These are phyloP conservation scores for Amblyjoppa proteus DNA, from an alignment of 2,888 invertebrate genomes.

Conservation along the genomic window DNA sequence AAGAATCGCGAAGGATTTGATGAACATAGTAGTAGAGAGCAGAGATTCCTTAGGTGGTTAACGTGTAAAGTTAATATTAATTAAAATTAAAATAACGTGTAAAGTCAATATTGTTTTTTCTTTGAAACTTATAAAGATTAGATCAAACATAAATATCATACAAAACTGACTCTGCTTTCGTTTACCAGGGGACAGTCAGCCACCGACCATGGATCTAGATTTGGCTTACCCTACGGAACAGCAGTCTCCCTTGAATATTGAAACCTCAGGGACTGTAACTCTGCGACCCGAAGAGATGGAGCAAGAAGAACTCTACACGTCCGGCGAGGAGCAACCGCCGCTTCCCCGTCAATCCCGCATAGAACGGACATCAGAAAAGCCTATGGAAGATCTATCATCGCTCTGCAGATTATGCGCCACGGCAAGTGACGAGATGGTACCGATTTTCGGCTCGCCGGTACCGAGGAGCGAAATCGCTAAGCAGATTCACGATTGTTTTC, in stretches of 20 bases:
- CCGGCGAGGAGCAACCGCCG: background rate
- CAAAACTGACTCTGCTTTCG: no score
- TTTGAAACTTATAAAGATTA: no score
- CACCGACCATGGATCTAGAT: background rate
- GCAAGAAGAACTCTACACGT: background rate
- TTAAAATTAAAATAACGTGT: no score
- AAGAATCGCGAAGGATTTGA: no score
- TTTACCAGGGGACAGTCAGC: background rate
- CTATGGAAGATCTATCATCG: background rate
- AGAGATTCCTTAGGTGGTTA: no score
- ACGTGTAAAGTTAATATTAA: no score
- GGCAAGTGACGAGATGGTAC: slow-evolving; percentile 22
- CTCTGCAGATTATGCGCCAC: slow-evolving; percentile 62
- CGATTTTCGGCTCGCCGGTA: slow-evolving; percentile 28
- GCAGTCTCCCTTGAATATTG: background rate
- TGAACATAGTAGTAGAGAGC: no score
- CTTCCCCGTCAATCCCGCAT: background rate
- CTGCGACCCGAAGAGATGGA: background rate
- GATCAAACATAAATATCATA: no score
- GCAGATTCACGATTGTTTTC: slow-evolving; percentile 57
- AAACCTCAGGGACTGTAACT: background rate
- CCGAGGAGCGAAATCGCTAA: slow-evolving; percentile 7
- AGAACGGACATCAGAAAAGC: background rate
- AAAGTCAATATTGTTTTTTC: no score
- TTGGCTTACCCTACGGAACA: background rate